A percentile compares a stretch with the other conserved stretches of the same genome.
Conservation (phyloP, 2,888 invertebrate species). For the Periphyllus acericola region DNA sequence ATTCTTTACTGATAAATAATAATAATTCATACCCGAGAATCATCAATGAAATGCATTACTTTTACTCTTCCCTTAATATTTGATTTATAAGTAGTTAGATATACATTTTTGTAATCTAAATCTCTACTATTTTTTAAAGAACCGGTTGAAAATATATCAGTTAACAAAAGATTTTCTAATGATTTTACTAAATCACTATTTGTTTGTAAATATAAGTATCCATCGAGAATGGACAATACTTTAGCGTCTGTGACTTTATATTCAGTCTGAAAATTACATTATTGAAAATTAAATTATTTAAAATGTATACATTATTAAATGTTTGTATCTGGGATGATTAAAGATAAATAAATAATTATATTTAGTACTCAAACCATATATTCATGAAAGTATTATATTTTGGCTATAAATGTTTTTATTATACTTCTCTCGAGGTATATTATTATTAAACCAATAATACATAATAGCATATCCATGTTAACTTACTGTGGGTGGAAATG, state of each 20-base stretch:
- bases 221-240: constrained; percentile 21
- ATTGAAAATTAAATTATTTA: neutral
- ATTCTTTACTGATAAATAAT: neutral
- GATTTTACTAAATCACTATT: constrained; percentile 1
- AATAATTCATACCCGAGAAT: neutral
- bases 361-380: neutral
- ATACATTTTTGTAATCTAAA: constrained; percentile 32
- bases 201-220: constrained; percentile 10
- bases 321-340: neutral
- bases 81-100: neutral
- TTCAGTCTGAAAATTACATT: neutral
- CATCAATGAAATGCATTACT: constrained; percentile 4
- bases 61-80: constrained; percentile 38
- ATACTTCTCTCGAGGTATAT: no score
- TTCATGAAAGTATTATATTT: no score
- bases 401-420: no score
- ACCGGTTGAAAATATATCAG: constrained; percentile 8
- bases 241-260: neutral
- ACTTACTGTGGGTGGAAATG: constrained; percentile 2
- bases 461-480: neutral
- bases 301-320: neutral
- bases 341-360: neutral
- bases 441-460: no score
- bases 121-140: constrained; percentile 7
- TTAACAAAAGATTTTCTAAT: constrained; percentile 21